These are phyloP conservation scores for Protophormia terraenovae DNA, from an alignment of 2,888 invertebrate genomes.

Conservation along the genomic window DNA sequence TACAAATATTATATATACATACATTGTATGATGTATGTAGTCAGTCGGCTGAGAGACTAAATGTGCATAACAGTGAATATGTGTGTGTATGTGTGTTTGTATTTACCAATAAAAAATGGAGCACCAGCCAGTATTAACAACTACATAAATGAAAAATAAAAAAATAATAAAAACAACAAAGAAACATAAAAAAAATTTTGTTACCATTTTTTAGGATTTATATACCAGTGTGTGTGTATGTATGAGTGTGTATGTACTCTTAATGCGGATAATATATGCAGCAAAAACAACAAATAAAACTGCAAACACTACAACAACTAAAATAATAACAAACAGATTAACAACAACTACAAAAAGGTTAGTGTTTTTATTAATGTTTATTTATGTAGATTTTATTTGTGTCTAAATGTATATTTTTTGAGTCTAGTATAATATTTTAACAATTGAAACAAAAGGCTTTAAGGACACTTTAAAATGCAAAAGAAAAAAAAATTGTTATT, in stretches of 20 bases:
- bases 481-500: neutral
- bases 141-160: constrained; percentile 3
- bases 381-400: neutral
- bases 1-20: neutral
- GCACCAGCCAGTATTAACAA: constrained; percentile 14
- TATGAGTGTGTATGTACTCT: neutral
- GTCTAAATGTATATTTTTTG: neutral
- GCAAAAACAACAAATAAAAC: neutral
- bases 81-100: neutral
- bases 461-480: constrained; percentile 21
- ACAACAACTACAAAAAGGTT: constrained; percentile 25
- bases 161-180: neutral
- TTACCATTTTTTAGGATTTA: neutral
- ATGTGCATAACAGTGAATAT: too few relatives aligned
- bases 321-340: constrained; percentile 39
- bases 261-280: neutral
- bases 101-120: constrained; percentile 23
- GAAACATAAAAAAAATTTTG: neutral
- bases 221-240: neutral
- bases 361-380: constrained; percentile 18
- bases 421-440: neutral
- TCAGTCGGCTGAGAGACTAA: neutral
- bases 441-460: neutral
- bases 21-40: too few relatives aligned
- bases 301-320: neutral